Percentiles rank a stretch among this genome's conserved stretches.
Evolutionary conservation across 2,797 vertebrate genomes (phyloP).

Genomic region (Phataginus tetradactyla): DNA sequence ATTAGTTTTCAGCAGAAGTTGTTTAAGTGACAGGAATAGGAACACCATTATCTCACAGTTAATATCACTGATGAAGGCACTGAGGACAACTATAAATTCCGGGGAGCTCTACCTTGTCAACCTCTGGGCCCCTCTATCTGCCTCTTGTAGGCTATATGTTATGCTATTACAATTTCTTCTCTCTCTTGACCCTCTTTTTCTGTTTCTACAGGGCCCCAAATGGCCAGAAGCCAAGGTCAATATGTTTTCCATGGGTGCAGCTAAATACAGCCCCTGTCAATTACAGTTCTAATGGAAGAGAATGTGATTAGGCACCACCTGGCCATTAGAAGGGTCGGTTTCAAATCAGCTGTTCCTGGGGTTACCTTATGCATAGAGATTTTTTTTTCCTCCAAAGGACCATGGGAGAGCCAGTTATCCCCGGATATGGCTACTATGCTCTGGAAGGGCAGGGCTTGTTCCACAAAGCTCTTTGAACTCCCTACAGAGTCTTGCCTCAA

Average conservation of each 20-base stretch:
- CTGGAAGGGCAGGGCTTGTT: background rate
- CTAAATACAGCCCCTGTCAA: background rate
- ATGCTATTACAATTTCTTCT: background rate
- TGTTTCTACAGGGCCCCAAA: background rate
- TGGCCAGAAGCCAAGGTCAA: background rate
- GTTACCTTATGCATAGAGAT: background rate
- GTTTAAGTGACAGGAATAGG: background rate
- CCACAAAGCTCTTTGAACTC: background rate
- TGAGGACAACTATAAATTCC: background rate
- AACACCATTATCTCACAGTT: background rate
- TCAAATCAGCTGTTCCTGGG: background rate
- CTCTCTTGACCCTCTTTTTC: background rate
- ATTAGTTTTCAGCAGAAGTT: slow-evolving; percentile 30
- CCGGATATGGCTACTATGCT: background rate
- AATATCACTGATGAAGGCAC: background rate
- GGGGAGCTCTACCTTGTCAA: background rate
- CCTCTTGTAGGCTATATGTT: background rate
- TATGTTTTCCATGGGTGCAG: background rate
- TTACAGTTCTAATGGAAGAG: slow-evolving; percentile 21
- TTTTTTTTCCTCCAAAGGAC: background rate
- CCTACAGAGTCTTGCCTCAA: background rate
- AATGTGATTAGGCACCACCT: background rate
- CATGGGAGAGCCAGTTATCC: background rate
- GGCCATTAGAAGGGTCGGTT: background rate
- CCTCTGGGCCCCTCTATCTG: background rate